Conservation (phyloP, 23 tunicate species). For the Trididemnum clinides region DNA sequence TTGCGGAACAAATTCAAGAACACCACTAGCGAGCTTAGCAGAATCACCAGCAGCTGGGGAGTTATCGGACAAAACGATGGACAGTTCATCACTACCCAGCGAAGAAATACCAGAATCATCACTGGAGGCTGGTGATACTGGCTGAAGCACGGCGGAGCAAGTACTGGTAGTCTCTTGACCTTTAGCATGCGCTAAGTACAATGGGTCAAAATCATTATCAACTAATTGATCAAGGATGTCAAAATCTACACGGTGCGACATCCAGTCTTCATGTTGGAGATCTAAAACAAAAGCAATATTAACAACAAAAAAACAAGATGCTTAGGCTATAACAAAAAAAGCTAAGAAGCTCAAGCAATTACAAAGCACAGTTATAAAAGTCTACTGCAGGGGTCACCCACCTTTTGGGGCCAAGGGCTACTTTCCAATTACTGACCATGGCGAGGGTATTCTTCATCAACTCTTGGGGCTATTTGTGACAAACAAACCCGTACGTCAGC, state of each 20-base stretch:
- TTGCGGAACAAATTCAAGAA: not conserved
- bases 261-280: not conserved
- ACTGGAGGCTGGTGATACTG: slow-evolving; percentile 50
- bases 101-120: slow-evolving; percentile 58
- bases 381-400: too few relatives aligned
- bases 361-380: too few relatives aligned
- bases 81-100: slow-evolving; percentile 21
- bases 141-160: not conserved
- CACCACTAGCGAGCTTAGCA: not conserved
- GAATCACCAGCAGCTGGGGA: not conserved
- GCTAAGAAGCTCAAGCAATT: too few relatives aligned
- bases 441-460: too few relatives aligned
- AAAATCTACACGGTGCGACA: not conserved
- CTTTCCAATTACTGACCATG: too few relatives aligned
- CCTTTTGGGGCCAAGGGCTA: too few relatives aligned
- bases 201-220: not conserved
- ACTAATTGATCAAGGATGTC: not conserved
- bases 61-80: too few relatives aligned
- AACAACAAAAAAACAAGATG: too few relatives aligned
- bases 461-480: too few relatives aligned
- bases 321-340: too few relatives aligned
- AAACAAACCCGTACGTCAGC: too few relatives aligned
- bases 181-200: not conserved
- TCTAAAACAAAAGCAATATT: not conserved
- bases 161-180: not conserved